A percentile compares a stretch with the other conserved stretches of the same genome.
phyloP scores from a whole-genome alignment of 1,140 invertebrate genomes.

The Palaemon carinicauda region DNA sequence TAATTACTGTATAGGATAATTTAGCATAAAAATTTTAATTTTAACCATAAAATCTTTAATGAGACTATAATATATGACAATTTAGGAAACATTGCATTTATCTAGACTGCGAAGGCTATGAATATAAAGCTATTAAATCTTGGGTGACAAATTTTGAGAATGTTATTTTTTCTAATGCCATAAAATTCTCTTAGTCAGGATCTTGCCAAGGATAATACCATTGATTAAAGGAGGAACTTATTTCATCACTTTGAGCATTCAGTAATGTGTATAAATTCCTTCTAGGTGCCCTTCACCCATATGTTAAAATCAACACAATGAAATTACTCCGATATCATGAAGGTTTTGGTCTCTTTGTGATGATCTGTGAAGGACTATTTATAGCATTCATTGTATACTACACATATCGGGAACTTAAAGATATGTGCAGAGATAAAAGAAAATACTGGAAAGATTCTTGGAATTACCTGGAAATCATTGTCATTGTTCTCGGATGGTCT shows the following conservation, averaged over 20 bases:
- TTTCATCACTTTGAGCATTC: neutral
- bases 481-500: constrained; percentile 64
- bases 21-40: no score
- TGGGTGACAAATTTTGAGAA: no score
- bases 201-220: neutral
- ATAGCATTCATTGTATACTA: constrained; percentile 68
- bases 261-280: no score
- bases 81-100: no score
- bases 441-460: constrained; percentile 66
- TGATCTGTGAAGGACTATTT: constrained; percentile 65
- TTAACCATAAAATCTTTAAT: no score
- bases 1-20: no score
- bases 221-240: neutral
- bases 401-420: constrained; percentile 65
- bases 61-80: neutral
- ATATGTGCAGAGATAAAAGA: constrained; percentile 59
- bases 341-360: constrained; percentile 63
- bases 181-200: no score
- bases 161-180: no score
- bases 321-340: constrained; percentile 65
- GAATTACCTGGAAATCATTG: constrained; percentile 66
- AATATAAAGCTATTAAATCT: no score
- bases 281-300: constrained; percentile 68
- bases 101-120: no score
- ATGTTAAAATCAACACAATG: constrained; percentile 65